Conservation (phyloP, 2,888 invertebrate genomes). For the Sycophila texana region DNA sequence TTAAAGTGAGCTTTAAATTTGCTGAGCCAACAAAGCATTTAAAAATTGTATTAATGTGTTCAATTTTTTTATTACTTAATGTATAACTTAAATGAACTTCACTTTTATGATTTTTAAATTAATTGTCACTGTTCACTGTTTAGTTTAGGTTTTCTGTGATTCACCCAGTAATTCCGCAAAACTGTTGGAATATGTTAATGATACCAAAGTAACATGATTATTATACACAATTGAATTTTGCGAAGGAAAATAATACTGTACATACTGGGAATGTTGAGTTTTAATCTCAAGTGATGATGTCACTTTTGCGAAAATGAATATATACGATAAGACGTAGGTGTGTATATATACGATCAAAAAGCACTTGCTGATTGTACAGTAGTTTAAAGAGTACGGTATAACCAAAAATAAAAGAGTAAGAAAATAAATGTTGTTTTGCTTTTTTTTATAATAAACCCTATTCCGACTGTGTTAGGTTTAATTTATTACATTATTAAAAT, state of each 20-base stretch:
- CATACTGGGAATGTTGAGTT: slow-evolving; percentile 30
- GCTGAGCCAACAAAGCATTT: background rate
- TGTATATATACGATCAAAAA: slow-evolving; percentile 49
- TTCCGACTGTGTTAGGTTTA: no score
- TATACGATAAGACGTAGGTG: slow-evolving; percentile 50
- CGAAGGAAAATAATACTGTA: slow-evolving; percentile 44
- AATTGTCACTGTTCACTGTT: background rate
- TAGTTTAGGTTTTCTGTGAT: slow-evolving; percentile 36
- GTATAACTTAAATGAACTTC: background rate
- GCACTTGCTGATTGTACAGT: slow-evolving; percentile 46
- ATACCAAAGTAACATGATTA: slow-evolving; percentile 38
- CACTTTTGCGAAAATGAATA: slow-evolving; percentile 45
- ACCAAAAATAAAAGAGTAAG: slow-evolving; percentile 53
- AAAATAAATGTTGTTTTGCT: background rate
- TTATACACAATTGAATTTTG: slow-evolving; percentile 12
- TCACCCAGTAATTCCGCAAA: slow-evolving; percentile 20
- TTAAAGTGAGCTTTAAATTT: slow-evolving; percentile 1
- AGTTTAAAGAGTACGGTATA: slow-evolving; percentile 47
- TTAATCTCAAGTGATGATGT: slow-evolving; percentile 44
- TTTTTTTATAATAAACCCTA: background rate
- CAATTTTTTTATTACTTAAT: slow-evolving; percentile 6
- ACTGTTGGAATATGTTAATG: slow-evolving; percentile 8
- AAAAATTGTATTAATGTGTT: slow-evolving; percentile 9
- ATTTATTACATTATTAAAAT: no score
- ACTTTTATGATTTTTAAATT: slow-evolving; percentile 3